Percentiles rank a stretch among this genome's conserved stretches.
These are phyloP conservation scores for Ips typographus DNA, from an alignment of 1,140 invertebrate genomes.

Conservation along the genomic window DNA sequence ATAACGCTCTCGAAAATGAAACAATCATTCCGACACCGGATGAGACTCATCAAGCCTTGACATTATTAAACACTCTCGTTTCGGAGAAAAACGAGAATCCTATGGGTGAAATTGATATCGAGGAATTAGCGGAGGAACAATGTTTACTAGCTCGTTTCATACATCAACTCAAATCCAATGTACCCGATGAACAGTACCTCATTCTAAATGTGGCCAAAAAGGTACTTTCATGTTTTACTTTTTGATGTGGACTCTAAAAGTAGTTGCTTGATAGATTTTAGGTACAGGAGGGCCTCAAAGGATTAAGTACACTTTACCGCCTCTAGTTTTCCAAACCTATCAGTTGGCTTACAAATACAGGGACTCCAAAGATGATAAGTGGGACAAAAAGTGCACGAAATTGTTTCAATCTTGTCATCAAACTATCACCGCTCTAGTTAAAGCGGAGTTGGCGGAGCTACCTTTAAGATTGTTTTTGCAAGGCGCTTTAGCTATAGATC, in stretches of 20 bases:
- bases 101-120: slow-evolving; percentile 72
- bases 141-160: slow-evolving; percentile 86
- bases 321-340: slow-evolving; percentile 94
- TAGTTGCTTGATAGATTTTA: slow-evolving; percentile 59
- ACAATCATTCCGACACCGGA: slow-evolving; percentile 87
- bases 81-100: slow-evolving; percentile 81
- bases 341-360: slow-evolving; percentile 85
- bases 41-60: slow-evolving; percentile 56
- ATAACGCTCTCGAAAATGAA: slow-evolving; percentile 86
- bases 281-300: slow-evolving; percentile 83
- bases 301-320: slow-evolving; percentile 91
- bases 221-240: slow-evolving; percentile 45
- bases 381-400: slow-evolving; percentile 98
- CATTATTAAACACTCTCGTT: slow-evolving; percentile 79
- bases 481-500: slow-evolving; percentile 89
- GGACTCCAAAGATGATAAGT: slow-evolving; percentile 81
- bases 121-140: slow-evolving; percentile 98
- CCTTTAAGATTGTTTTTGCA: slow-evolving; percentile 92
- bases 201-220: slow-evolving; percentile 87
- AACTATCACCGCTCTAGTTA: slow-evolving; percentile 90
- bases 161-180: slow-evolving; percentile 85
- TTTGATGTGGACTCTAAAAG: slow-evolving; percentile 9
- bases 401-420: slow-evolving; percentile 98
- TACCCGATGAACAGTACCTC: slow-evolving; percentile 90
- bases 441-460: slow-evolving; percentile 90